Evolutionary conservation across 1,140 invertebrate species (phyloP).

Genomic region (Drosophila auraria): DNA sequence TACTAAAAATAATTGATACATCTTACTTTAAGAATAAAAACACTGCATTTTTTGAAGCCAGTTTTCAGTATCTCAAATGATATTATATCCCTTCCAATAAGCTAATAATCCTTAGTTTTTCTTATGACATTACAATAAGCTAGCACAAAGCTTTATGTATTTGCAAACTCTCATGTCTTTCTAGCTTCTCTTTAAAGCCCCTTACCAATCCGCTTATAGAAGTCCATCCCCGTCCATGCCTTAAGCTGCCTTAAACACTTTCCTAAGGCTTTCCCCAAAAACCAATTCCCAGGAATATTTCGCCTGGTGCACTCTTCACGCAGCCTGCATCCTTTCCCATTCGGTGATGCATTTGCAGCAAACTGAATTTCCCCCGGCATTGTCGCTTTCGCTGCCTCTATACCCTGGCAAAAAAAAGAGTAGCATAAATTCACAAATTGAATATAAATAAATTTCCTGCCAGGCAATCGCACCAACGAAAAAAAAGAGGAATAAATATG

Average conservation of each 20-base stretch:
- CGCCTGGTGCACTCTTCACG: conserved; percentile 17
- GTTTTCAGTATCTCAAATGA: neutral
- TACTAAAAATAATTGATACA: too few relatives aligned
- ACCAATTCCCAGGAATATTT: conserved; percentile 5
- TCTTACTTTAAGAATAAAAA: neutral
- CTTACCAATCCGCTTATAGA: conserved; percentile 6
- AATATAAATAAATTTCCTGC: conserved; percentile 84
- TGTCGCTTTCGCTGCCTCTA: conserved; percentile 16
- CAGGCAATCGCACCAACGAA: conserved; percentile 38
- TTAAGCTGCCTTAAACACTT: conserved; percentile 21
- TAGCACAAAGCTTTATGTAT: neutral
- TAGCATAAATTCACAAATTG: conserved; percentile 77
- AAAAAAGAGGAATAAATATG: conserved; percentile 60
- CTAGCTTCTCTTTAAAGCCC: neutral
- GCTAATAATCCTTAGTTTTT: neutral
- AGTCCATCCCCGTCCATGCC: conserved; percentile 3
- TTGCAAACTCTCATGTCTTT: neutral
- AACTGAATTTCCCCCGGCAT: conserved; percentile 68
- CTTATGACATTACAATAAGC: conserved; percentile 2
- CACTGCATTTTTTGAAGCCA: accelerated
- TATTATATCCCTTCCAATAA: neutral
- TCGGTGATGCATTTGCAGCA: conserved; percentile 29
- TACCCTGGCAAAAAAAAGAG: conserved; percentile 24
- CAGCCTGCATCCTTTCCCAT: conserved; percentile 25
- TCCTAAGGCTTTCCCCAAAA: neutral